These are phyloP conservation scores for Corvus moneduloides DNA, from an alignment of 2,113 vertebrate species.

Conservation along the genomic window DNA sequence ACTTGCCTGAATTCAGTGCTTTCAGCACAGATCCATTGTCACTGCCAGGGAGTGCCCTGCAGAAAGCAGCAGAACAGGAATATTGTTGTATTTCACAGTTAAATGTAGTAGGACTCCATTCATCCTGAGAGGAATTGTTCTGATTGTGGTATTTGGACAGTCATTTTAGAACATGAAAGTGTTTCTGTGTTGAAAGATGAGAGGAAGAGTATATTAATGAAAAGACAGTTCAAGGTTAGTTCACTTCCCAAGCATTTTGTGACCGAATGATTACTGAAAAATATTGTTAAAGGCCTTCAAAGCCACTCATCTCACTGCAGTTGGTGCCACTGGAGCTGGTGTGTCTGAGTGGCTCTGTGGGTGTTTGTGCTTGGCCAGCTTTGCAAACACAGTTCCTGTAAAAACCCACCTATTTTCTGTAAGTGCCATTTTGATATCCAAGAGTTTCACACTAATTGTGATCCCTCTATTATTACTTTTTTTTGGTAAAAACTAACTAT, in stretches of 20 bases:
- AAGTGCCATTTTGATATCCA: not conserved
- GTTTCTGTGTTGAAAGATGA: not conserved
- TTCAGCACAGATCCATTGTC: not conserved
- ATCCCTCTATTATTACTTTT: not conserved
- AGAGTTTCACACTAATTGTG: not conserved
- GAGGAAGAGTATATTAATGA: not conserved
- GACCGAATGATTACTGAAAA: not conserved
- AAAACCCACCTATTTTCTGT: not conserved
- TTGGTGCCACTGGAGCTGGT: not conserved
- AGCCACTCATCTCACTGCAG: not conserved
- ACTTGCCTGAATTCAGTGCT: not conserved
- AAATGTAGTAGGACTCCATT: not conserved
- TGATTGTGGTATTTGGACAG: not conserved
- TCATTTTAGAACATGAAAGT: not conserved
- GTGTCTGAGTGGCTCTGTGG: not conserved
- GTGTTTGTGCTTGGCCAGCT: not conserved
- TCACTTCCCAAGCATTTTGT: not conserved
- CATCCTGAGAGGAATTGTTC: not conserved
- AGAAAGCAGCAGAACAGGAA: not conserved
- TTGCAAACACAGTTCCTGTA: not conserved
- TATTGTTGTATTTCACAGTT: not conserved
- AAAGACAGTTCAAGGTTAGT: not conserved
- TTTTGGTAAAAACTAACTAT: not conserved
- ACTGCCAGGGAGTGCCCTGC: not conserved
- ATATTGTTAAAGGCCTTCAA: not conserved